phyloP scores from a whole-genome alignment of 2,888 invertebrate species.

The Beris morrisii region DNA sequence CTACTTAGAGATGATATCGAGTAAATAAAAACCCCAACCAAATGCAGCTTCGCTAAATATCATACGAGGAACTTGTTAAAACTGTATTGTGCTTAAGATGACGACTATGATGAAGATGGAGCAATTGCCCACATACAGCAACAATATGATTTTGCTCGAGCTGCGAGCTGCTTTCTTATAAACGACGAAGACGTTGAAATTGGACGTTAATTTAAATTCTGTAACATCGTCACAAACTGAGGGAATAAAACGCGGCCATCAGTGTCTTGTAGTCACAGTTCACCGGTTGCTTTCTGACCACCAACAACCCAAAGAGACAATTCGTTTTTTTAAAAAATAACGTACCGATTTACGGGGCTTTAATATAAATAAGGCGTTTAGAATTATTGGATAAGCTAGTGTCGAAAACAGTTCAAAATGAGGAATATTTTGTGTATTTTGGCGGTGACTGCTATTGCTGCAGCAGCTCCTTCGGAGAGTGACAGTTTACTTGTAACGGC shows the following conservation, averaged over 20 bases:
- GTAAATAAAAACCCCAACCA: too few species aligned
- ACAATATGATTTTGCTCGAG: too few species aligned
- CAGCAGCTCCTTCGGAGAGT: constrained; percentile 59
- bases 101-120: constrained; percentile 20
- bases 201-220: constrained; percentile 45
- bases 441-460: constrained; percentile 58
- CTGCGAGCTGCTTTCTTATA: constrained; percentile 10
- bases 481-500: constrained; percentile 63
- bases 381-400: constrained; percentile 2
- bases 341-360: not conserved
- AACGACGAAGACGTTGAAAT: constrained; percentile 44
- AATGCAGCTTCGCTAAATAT: too few species aligned
- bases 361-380: not conserved
- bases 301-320: constrained; percentile 39
- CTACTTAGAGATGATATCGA: too few species aligned
- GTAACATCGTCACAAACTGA: constrained; percentile 40
- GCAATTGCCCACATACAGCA: constrained; percentile 12
- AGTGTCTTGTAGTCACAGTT: constrained; percentile 56
- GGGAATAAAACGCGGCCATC: constrained; percentile 58
- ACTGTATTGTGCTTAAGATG: constrained; percentile 1
- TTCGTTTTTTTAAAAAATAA: not conserved
- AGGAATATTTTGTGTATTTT: constrained; percentile 59
- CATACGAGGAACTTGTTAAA: too few species aligned
- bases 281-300: constrained; percentile 57
- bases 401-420: constrained; percentile 43